Percentiles rank a stretch among this genome's conserved stretches.
phyloP scores from a whole-genome alignment of 1,140 invertebrate genomes.

The Amyelois transitella region DNA sequence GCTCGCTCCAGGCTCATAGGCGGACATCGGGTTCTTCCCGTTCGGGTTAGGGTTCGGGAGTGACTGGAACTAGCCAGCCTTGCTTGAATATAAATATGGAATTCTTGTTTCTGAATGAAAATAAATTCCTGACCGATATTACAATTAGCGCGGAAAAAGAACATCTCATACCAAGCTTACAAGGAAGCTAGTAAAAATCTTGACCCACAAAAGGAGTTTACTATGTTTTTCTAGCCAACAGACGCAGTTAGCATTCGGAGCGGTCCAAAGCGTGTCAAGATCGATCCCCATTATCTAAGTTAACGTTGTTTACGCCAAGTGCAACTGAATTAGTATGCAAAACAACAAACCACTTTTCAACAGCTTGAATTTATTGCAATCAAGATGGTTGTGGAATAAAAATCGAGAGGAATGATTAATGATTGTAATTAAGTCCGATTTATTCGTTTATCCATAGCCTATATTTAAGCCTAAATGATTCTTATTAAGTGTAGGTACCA shows the following conservation, averaged over 20 bases:
- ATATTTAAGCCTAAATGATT: too few species aligned
- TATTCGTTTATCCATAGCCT: too few species aligned
- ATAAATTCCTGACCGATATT: too few species aligned
- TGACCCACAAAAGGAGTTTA: slow-evolving; percentile 23
- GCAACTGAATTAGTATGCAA: slow-evolving; percentile 34
- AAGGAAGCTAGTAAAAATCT: slow-evolving; percentile 6
- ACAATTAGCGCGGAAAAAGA: too few species aligned
- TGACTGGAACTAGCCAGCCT: too few species aligned
- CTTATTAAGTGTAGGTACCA: too few species aligned
- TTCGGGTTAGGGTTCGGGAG: too few species aligned
- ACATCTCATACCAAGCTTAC: too few species aligned
- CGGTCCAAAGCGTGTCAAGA: slow-evolving; percentile 65
- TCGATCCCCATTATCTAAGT: slow-evolving; percentile 58
- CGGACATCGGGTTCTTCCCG: too few species aligned
- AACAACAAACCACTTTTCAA: slow-evolving; percentile 13
- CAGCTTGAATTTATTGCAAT: neutral
- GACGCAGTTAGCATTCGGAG: slow-evolving; percentile 55
- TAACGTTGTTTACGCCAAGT: slow-evolving; percentile 34
- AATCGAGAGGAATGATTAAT: neutral
- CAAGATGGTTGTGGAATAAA: neutral
- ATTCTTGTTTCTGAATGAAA: too few species aligned
- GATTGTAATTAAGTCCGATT: neutral
- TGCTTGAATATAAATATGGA: too few species aligned
- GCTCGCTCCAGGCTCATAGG: too few species aligned
- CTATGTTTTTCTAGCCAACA: slow-evolving; percentile 42